Evolutionary conservation across 2,888 invertebrate species (phyloP), one percentile per base, ranked within the genome.

Genomic region (Yponomeuta malinellus): DNA sequence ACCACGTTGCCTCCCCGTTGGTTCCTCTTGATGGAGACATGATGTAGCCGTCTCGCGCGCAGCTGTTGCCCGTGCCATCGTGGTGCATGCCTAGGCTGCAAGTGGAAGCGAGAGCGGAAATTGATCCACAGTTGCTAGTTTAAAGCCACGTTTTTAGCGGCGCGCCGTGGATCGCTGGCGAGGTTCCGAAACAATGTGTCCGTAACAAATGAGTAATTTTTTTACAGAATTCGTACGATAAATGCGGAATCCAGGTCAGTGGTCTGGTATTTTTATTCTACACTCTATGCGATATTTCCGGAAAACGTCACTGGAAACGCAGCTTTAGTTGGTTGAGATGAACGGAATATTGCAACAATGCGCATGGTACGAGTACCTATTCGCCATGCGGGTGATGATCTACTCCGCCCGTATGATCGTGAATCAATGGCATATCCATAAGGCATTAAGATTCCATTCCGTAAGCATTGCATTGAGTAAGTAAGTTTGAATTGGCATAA

Each of bases 11-110:
- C 85, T 96, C 96, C 9, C 96, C 96, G 76, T 93, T 93, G 52
- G 95, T 95, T 68, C 96, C 96, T 74, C 96, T 93, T 3, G 96
- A 96, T 0, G 96, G 95, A 0, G 96, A 96, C 96, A 96, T 96
- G 75, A 96, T 95, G 87, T 93, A 96, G 1, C 96, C 96, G 81
- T 96, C 96, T 78, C 94, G 95, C 0, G 95, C 93, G 79, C 96
- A 96, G 71, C 84, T 82, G 82, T 96, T 96, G 63, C 95, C 94
- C 29, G 93, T 93, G 63, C 95, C 95, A 79, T 96, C 96, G 82
- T 96, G 96, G 76, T 95, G 95, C 96, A 96, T 96, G 73, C 96
- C 96, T 81, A 96, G 86, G 80, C 96, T 96, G 82, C n/a, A 88
- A 87, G n/a, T 43, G 52, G 5, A 23, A 37, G 52, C 37, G 37